phyloP scores from a whole-genome alignment of 1,140 invertebrate genomes.

The Arctopsyche grandis region DNA sequence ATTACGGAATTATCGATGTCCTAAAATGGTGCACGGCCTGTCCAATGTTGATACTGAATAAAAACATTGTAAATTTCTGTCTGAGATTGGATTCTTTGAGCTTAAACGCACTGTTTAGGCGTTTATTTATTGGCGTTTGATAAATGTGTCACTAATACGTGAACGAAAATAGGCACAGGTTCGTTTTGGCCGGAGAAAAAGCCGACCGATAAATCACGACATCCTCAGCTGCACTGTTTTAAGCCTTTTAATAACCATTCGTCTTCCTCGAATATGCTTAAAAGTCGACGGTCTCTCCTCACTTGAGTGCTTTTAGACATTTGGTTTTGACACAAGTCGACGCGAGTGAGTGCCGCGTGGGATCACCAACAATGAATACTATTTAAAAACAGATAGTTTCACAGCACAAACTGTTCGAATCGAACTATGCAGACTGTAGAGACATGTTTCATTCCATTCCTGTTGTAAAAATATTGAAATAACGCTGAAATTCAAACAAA shows the following conservation, averaged over 20 bases:
- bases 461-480: no score
- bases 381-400: no score
- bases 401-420: no score
- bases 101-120: background rate
- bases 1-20: no score
- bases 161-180: constrained; percentile 8
- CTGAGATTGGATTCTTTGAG: no score
- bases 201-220: constrained; percentile 49
- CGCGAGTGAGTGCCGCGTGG: background rate
- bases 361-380: no score
- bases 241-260: constrained; percentile 55
- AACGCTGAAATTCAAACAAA: no score
- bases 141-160: constrained; percentile 20
- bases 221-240: constrained; percentile 48
- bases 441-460: no score
- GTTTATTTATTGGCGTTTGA: constrained; percentile 23
- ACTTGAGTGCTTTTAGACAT: constrained; percentile 53
- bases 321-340: constrained; percentile 51
- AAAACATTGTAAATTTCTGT: no score
- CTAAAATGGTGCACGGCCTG: no score
- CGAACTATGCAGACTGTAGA: no score
- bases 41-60: no score
- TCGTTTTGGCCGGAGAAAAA: background rate
- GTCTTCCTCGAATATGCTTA: constrained; percentile 47
- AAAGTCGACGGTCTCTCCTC: constrained; percentile 29